These are phyloP conservation scores for Campylorhamphus procurvoides DNA, from an alignment of 2,113 vertebrate species.

Conservation along the genomic window DNA sequence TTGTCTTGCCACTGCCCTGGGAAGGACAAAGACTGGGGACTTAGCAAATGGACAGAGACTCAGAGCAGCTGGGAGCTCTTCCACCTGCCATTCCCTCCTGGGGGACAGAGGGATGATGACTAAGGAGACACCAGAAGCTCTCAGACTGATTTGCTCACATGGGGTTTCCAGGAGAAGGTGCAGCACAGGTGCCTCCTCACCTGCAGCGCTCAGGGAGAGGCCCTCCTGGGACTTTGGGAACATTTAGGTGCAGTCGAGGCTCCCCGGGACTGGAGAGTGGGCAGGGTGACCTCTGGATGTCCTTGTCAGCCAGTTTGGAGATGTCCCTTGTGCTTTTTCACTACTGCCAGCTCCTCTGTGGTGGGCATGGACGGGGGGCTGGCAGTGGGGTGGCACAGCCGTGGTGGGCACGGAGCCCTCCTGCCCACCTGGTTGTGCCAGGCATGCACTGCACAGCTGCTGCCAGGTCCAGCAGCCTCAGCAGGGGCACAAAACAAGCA, in stretches of 20 bases:
- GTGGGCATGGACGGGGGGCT: not conserved
- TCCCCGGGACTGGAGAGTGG: not conserved
- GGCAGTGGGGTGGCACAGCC: not conserved
- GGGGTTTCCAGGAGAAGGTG: not conserved
- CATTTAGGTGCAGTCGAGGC: not conserved
- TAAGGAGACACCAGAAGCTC: not conserved
- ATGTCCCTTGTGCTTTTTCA: not conserved
- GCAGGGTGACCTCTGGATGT: not conserved
- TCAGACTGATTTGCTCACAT: not conserved
- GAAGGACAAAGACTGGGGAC: not conserved
- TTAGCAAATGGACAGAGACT: not conserved
- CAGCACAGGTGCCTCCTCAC: not conserved
- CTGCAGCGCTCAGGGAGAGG: not conserved
- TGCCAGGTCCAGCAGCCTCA: not conserved
- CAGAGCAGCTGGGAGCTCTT: not conserved
- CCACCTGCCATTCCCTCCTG: fast-evolving
- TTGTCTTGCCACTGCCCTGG: fast-evolving
- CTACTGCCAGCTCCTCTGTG: fast-evolving
- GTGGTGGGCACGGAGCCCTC: fast-evolving
- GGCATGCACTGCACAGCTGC: not conserved
- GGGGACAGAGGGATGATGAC: not conserved
- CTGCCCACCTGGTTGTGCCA: not conserved
- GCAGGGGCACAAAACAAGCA: not conserved
- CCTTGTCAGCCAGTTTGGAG: not conserved
- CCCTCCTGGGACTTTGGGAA: not conserved